Conservation (phyloP, 2,888 invertebrate genomes). For the Thera britannica region DNA sequence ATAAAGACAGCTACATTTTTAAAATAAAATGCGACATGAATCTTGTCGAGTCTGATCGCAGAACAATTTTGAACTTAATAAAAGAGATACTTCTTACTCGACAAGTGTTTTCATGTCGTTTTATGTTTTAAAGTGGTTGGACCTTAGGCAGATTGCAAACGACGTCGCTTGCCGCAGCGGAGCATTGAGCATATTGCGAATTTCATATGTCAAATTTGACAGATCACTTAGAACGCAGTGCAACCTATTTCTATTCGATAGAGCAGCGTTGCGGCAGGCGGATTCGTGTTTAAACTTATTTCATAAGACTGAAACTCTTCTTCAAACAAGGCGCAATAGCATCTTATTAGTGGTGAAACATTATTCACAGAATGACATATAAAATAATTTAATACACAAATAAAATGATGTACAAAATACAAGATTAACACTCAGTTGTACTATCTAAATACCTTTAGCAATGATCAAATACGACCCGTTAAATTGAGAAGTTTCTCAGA, state of each 20-base stretch:
- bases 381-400: too few relatives aligned
- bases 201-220: background rate
- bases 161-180: background rate
- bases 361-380: too few relatives aligned
- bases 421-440: too few relatives aligned
- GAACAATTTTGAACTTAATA: background rate
- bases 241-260: too few relatives aligned
- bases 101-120: background rate
- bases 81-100: background rate
- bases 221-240: background rate
- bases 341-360: too few relatives aligned
- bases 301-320: constrained; percentile 2
- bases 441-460: too few relatives aligned
- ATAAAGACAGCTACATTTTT: background rate
- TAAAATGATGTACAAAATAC: too few relatives aligned
- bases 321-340: background rate
- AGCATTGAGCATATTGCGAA: background rate
- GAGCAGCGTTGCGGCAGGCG: too few relatives aligned
- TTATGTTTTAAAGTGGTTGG: background rate
- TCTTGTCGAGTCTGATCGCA: background rate
- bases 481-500: too few relatives aligned
- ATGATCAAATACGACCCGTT: too few relatives aligned
- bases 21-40: background rate
- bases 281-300: too few relatives aligned
- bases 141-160: background rate